These are phyloP conservation scores for Cyphomyrus discorhynchus DNA, from an alignment of 2,113 vertebrate species.

Conservation along the genomic window DNA sequence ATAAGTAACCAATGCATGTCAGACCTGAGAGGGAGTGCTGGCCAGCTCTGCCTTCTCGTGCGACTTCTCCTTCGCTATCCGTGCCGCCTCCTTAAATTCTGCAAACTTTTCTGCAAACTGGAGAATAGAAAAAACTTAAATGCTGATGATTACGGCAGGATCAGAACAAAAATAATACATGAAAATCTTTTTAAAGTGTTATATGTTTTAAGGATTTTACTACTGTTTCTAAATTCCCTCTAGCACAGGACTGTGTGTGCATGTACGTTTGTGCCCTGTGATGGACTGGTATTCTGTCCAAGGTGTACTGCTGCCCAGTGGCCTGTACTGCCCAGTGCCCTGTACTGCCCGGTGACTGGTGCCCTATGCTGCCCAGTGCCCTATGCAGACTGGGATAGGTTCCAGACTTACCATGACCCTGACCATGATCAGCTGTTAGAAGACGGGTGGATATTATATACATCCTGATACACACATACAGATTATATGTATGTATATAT, in stretches of 20 bases:
- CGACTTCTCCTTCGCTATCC: conserved; percentile 93
- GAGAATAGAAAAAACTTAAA: conserved; percentile 13
- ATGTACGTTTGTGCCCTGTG: neutral
- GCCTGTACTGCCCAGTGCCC: neutral
- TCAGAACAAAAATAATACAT: neutral
- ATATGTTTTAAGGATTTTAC: neutral
- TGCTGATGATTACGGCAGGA: neutral
- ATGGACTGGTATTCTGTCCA: neutral
- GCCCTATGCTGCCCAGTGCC: too few relatives aligned
- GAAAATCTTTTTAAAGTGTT: neutral
- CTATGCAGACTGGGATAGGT: neutral
- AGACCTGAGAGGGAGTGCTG: conserved; percentile 76
- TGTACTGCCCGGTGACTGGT: too few relatives aligned
- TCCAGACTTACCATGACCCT: neutral
- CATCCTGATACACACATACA: neutral
- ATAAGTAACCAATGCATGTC: neutral
- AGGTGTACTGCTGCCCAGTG: neutral
- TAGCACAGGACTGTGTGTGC: neutral
- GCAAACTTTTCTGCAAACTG: conserved; percentile 99
- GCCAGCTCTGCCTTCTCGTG: conserved; percentile 96
- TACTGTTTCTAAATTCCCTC: neutral
- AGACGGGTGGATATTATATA: neutral
- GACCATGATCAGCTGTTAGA: neutral
- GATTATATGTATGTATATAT: too few relatives aligned
- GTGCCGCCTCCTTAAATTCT: conserved; percentile 95